These are phyloP conservation scores for Drosophila albomicans DNA, from an alignment of 1,140 invertebrate genomes.

Conservation along the genomic window DNA sequence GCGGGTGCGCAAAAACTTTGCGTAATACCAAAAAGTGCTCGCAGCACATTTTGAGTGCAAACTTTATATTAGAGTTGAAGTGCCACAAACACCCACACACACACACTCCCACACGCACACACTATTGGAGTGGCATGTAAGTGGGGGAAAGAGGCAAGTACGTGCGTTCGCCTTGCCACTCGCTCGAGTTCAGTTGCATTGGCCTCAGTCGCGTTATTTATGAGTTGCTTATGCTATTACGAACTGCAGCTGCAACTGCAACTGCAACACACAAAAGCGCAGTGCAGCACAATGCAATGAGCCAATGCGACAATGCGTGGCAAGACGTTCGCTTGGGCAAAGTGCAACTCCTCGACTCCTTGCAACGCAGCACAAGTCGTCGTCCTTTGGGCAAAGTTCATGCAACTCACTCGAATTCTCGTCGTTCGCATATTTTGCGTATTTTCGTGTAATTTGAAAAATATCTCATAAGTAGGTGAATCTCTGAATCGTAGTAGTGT, in stretches of 20 bases:
- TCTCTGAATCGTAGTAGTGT: background rate
- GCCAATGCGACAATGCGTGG: slow-evolving; percentile 67
- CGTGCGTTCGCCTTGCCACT: slow-evolving; percentile 51
- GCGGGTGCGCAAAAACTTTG: slow-evolving; percentile 70
- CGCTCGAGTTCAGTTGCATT: slow-evolving; percentile 39
- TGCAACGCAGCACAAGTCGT: slow-evolving; percentile 28
- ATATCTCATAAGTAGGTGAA: slow-evolving; percentile 45
- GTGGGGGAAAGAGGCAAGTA: slow-evolving; percentile 77
- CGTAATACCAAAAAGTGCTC: slow-evolving; percentile 82
- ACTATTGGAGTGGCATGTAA: slow-evolving; percentile 47
- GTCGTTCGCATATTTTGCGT: slow-evolving; percentile 40
- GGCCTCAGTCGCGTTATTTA: slow-evolving; percentile 65
- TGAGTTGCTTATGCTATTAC: slow-evolving; percentile 80
- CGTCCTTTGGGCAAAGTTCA: slow-evolving; percentile 54
- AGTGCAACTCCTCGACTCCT: slow-evolving; percentile 11
- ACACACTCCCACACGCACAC: slow-evolving; percentile 26
- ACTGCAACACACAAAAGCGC: slow-evolving; percentile 56
- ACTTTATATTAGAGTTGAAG: slow-evolving; percentile 83
- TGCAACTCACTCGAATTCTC: slow-evolving; percentile 25
- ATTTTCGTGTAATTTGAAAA: slow-evolving; percentile 51
- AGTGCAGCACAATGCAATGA: slow-evolving; percentile 65
- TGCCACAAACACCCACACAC: slow-evolving; percentile 62
- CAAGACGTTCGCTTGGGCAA: slow-evolving; percentile 30
- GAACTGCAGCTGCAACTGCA: slow-evolving; percentile 56
- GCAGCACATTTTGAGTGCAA: slow-evolving; percentile 81